Conservation (phyloP, 2,888 invertebrate genomes). For the Fragum whitleyi region DNA sequence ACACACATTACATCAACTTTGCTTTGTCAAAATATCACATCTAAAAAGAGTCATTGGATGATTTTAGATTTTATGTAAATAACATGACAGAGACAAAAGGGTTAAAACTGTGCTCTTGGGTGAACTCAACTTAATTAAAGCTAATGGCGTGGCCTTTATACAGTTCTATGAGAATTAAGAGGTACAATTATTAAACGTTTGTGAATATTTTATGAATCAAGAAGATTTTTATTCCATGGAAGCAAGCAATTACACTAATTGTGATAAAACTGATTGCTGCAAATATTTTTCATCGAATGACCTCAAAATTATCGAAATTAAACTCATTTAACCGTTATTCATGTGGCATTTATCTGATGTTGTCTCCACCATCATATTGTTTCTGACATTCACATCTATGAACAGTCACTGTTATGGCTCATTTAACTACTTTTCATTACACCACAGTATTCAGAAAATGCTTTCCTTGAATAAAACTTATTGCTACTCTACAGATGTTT, state of each 20-base stretch:
- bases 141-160: constrained; percentile 49
- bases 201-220: constrained; percentile 27
- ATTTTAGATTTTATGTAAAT: background rate
- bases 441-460: too few species aligned
- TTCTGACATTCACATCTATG: background rate
- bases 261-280: constrained; percentile 30
- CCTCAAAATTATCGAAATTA: constrained; percentile 19
- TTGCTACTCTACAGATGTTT: too few species aligned
- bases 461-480: too few species aligned
- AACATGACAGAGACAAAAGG: constrained; percentile 6
- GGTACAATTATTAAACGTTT: constrained; percentile 20
- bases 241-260: constrained; percentile 28
- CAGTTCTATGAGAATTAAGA: constrained; percentile 5
- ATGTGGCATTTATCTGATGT: background rate
- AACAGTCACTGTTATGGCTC: too few species aligned
- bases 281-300: constrained; percentile 13
- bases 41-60: too few species aligned
- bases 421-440: too few species aligned
- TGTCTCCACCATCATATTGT: background rate
- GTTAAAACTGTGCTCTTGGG: constrained; percentile 24
- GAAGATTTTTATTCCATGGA: background rate
- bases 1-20: too few species aligned
- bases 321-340: constrained; percentile 2
- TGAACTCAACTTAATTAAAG: constrained; percentile 48
- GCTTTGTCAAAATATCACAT: too few species aligned